Conservation (phyloP, 2,888 invertebrate species). For the Branchipolynoe longqiensis region DNA sequence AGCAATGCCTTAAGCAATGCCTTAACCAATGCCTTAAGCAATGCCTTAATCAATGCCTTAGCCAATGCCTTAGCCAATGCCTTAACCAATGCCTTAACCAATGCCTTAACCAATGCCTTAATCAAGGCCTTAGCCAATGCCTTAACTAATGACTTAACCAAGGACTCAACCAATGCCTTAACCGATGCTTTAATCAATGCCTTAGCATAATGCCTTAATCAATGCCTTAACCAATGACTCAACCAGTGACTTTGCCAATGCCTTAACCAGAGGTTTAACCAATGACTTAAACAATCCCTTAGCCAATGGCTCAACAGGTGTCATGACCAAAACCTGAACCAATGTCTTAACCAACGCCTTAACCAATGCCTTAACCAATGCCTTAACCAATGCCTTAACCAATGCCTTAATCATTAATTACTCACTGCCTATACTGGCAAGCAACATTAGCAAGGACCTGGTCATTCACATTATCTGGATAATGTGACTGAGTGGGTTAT, state of each 20-base stretch:
- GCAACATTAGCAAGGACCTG: too few relatives aligned
- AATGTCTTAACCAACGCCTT: neutral
- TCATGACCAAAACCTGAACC: neutral
- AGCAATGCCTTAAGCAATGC: too few relatives aligned
- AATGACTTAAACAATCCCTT: neutral
- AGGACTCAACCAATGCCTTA: neutral
- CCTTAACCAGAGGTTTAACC: neutral
- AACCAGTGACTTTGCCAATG: neutral
- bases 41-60: neutral
- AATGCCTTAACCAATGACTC: neutral
- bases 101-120: neutral
- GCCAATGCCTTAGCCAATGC: neutral
- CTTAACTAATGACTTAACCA: neutral
- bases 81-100: neutral
- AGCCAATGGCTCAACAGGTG: neutral
- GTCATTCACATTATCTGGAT: too few relatives aligned
- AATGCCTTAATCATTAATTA: too few relatives aligned
- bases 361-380: neutral
- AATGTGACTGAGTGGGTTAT: too few relatives aligned
- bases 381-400: neutral
- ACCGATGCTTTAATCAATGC: neutral
- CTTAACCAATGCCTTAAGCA: too few relatives aligned
- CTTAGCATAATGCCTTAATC: too few relatives aligned
- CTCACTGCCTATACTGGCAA: too few relatives aligned
- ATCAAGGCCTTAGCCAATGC: neutral